Evolutionary conservation across 2,888 invertebrate genomes (phyloP).

Genomic region (Eristalis intricaria): DNA sequence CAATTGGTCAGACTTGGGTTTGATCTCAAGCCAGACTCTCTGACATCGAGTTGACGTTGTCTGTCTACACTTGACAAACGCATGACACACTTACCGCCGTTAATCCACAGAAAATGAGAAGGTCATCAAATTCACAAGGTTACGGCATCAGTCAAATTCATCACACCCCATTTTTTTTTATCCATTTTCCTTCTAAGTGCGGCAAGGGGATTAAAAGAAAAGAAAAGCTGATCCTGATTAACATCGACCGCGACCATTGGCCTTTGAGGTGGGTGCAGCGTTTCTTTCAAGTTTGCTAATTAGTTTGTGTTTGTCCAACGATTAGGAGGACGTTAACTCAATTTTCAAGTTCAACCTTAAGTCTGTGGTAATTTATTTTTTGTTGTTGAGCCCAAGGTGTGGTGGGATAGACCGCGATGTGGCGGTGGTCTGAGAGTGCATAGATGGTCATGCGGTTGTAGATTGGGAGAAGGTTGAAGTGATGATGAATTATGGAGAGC

Average conservation of each 20-base stretch:
- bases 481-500: not conserved
- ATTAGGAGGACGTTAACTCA: conserved; percentile 14
- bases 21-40: not conserved
- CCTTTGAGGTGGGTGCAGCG: not conserved
- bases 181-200: no score
- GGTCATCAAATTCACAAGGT: not conserved
- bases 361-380: not conserved
- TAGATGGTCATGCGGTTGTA: no score
- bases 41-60: not conserved
- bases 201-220: not conserved
- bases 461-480: not conserved
- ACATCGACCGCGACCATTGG: not conserved
- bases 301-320: not conserved
- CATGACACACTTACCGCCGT: not conserved
- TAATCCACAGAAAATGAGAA: not conserved
- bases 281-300: not conserved
- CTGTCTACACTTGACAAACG: not conserved
- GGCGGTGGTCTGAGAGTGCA: not conserved
- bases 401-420: not conserved
- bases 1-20: no score
- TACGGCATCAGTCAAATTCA: not conserved
- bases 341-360: not conserved
- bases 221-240: not conserved
- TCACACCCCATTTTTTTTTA: not conserved
- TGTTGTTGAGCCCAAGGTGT: no score